Percentiles rank a stretch among this genome's conserved stretches.
Conservation (phyloP, 2,888 invertebrate genomes). For the Rotaria macrura region DNA sequence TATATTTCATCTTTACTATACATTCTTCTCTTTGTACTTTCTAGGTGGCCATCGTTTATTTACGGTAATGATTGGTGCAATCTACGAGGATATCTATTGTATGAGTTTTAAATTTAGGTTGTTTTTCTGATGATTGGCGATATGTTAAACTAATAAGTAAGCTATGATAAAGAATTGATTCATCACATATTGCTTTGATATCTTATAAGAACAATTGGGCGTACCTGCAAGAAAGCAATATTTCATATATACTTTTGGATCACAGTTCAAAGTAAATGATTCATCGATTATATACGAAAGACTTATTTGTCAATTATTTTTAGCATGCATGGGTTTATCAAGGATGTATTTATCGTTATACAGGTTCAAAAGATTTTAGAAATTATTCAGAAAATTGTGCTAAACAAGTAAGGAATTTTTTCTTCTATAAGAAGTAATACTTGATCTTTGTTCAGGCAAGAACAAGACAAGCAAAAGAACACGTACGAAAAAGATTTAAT, state of each 20-base stretch:
- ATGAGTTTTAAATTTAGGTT: background rate
- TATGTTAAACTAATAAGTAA: background rate
- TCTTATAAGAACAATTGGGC: background rate
- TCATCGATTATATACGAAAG: background rate
- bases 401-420: background rate
- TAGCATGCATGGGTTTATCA: background rate
- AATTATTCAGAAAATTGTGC: background rate
- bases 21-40: background rate
- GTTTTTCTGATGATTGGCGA: background rate
- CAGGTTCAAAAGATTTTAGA: background rate
- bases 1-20: too few relatives aligned
- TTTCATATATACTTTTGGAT: background rate
- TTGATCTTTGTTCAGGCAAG: background rate
- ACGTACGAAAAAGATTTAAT: background rate
- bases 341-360: background rate
- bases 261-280: background rate
- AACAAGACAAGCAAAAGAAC: background rate
- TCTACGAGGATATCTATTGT: background rate
- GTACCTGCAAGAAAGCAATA: background rate
- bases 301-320: background rate
- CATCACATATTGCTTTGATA: background rate
- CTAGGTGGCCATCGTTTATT: background rate
- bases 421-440: background rate
- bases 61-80: background rate
- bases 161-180: background rate